Evolutionary conservation across 2,797 vertebrate genomes (phyloP).

Genomic region (Zalophus californianus): DNA sequence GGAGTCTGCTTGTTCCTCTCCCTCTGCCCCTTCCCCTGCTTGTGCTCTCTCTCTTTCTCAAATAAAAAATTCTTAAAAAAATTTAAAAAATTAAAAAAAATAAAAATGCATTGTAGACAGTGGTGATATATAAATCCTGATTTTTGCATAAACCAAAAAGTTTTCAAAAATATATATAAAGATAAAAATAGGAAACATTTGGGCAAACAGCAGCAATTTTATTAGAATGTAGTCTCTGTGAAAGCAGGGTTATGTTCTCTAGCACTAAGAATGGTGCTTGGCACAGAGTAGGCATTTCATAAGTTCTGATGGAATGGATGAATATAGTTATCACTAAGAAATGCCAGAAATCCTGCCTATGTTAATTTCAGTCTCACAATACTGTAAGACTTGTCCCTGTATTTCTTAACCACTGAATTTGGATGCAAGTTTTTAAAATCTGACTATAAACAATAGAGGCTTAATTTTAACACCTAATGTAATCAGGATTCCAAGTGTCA

Average conservation of each 20-base stretch:
- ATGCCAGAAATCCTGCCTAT: background rate
- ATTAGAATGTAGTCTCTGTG: background rate
- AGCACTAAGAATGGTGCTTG: background rate
- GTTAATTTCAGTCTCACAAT: constrained; percentile 1
- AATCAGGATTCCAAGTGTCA: background rate
- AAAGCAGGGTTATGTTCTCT: background rate
- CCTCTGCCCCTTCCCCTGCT: no score
- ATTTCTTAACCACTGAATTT: constrained; percentile 19
- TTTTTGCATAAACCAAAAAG: background rate
- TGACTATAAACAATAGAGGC: background rate
- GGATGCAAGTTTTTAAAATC: background rate
- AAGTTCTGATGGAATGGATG: background rate
- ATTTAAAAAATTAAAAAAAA: no score
- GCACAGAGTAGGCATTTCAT: background rate
- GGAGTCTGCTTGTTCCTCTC: no score
- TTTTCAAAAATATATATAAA: background rate
- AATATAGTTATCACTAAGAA: background rate
- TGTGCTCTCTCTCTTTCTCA: no score
- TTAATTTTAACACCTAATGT: background rate
- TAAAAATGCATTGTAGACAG: background rate
- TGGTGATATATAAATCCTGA: background rate
- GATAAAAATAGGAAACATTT: background rate
- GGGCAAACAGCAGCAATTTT: background rate
- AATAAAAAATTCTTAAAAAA: no score
- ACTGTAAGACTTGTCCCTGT: background rate